phyloP scores from a whole-genome alignment of 2,797 vertebrate genomes.

The Melanotaenia pygmaea region DNA sequence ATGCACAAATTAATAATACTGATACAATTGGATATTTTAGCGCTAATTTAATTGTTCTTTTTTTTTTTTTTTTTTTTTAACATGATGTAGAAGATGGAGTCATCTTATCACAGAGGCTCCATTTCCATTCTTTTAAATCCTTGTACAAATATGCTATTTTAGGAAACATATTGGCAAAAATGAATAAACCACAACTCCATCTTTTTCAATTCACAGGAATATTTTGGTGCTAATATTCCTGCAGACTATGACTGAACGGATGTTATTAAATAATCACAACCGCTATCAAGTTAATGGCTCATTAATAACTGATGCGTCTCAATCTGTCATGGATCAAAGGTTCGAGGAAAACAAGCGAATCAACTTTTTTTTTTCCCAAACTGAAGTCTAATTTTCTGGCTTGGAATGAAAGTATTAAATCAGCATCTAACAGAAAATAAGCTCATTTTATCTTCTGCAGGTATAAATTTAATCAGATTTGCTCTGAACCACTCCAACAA shows the following conservation, averaged over 20 bases:
- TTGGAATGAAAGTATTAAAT: not conserved
- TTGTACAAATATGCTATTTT: not conserved
- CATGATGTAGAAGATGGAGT: not conserved
- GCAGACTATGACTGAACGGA: not conserved
- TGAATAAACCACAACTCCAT: not conserved
- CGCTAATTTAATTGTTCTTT: too few relatives aligned
- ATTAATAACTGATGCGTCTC: not conserved
- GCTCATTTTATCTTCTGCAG: not conserved
- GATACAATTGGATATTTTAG: too few relatives aligned
- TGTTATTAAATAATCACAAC: conserved; percentile 3
- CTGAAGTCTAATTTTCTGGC: not conserved
- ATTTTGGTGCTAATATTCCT: not conserved
- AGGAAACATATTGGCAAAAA: not conserved
- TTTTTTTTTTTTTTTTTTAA: not conserved
- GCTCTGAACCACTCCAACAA: not conserved
- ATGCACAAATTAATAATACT: too few relatives aligned
- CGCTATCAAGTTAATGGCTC: not conserved
- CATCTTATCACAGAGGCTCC: not conserved
- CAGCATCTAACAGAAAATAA: not conserved
- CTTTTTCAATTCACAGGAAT: not conserved
- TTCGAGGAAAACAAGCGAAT: conserved; percentile 15
- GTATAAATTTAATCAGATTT: not conserved
- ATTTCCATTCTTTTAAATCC: not conserved
- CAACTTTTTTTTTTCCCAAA: not conserved
- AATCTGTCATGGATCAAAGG: conserved; percentile 15